Percentiles rank a stretch among this genome's conserved stretches.
phyloP scores from a whole-genome alignment of 2,797 vertebrate genomes.

The Crocodylus rhombifer region DNA sequence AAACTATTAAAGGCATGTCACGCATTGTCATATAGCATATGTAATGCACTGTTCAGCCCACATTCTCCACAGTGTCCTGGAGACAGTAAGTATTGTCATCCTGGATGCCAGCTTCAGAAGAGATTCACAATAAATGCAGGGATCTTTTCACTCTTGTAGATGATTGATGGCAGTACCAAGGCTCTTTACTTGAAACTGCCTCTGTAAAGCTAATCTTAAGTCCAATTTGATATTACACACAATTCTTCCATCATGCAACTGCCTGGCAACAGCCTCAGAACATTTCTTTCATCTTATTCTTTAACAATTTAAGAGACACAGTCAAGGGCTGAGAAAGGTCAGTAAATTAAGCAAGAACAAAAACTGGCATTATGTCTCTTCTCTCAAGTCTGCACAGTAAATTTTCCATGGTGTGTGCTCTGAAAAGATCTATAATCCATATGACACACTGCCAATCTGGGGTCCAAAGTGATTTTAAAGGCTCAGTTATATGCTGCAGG shows the following conservation, averaged over 20 bases:
- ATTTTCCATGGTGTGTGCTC: slow-evolving; percentile 16
- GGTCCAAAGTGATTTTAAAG: slow-evolving; percentile 40
- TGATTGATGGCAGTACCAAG: slow-evolving; percentile 26
- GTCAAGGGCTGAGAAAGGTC: slow-evolving; percentile 29
- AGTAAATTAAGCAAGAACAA: slow-evolving; percentile 62
- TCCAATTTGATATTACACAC: slow-evolving; percentile 48
- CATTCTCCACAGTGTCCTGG: neutral
- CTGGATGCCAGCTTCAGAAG: neutral
- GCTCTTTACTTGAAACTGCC: slow-evolving; percentile 44
- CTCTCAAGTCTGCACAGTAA: slow-evolving; percentile 49
- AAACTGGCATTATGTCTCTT: slow-evolving; percentile 31
- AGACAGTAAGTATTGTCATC: neutral
- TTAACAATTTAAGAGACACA: slow-evolving; percentile 21
- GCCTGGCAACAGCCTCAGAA: slow-evolving; percentile 42
- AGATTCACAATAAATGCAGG: slow-evolving; percentile 14
- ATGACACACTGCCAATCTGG: neutral
- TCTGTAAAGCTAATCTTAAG: slow-evolving; percentile 22
- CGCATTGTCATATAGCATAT: neutral
- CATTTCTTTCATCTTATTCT: slow-evolving; percentile 50
- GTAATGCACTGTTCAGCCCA: neutral
- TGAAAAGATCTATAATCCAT: slow-evolving; percentile 53
- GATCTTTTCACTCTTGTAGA: neutral
- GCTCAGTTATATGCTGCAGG: slow-evolving; percentile 10
- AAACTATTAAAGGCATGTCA: neutral
- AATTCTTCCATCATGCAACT: slow-evolving; percentile 20